Evolutionary conservation across 2,888 invertebrate species (phyloP), one percentile per base, ranked within the genome.

Genomic region (Agrotis exclamationis): DNA sequence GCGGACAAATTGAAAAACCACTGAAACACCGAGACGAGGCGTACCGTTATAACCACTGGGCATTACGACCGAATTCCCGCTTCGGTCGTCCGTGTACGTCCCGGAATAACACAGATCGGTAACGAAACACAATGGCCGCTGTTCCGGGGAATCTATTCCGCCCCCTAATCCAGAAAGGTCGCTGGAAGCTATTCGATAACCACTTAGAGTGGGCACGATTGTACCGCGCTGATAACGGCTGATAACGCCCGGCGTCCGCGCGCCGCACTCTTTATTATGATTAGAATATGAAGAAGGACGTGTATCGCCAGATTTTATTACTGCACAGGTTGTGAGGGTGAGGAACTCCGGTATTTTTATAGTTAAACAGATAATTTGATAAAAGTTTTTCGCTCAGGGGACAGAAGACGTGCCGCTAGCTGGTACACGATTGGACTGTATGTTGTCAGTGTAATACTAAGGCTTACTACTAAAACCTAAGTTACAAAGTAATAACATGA

Each of bases 81-180:
- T 76, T 76, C 79, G 79, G 68, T 85, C 83, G 85, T 79, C 79
- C 80, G 74, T 78, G 67, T 74, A 79, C 74, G 80, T 74, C 72
- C 60, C 79, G 79, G 85, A 89, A 91, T 89, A 90, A 90, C 86
- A 88, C 88, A 90, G 90, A 90, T 91, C 90, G 89, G 91, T 90
- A 92, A 89, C 91, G 90, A 90, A 90, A 92, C 90, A 91, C 91
- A 94, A 93, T 90, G 89, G 89, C 85, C 67, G 77, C 86, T 87
- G 89, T 91, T 88, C 87, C 88, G 86, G 86, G 76, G 90, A 90
- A 91, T 91, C 92, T 91, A 93, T 92, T 92, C 89, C 89, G 87
- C 85, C 88, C 88, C 73, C 74, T 94, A 94, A 94, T 95, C 94
- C 93, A 89, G 93, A 94, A 94, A 94, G 94, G 95, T 95, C 91